Base-by-base conservation (phyloP, 2,888 invertebrate genomes). In the Brachylomia viminalis region DNA sequence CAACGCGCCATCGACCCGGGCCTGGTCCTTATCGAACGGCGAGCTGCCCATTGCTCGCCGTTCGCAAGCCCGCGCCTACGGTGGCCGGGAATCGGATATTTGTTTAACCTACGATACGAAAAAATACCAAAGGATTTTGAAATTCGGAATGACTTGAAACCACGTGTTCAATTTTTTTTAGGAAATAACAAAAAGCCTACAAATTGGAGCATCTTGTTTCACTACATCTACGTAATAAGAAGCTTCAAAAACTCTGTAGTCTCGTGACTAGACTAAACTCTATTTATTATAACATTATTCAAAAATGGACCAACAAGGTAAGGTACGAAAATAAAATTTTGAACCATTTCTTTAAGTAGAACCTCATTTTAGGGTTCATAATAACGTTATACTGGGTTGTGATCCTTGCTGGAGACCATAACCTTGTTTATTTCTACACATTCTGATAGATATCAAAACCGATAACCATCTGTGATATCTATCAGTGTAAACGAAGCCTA, bases 351-450 rank as follows among this genome's bases (percentile, higher is more conserved):
- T n/a, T 7, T 42, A 42, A n/a, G 23, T 11, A 49, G 15, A 3
- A 67, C 17, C n/a, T 30, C 13, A 54, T 23, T 72, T 52, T 38
- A 70, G 23, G 30, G 72, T 52, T 70, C 23, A 52, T 42, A 17
- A 38, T 7, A 17, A 7, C 38, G 15, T 38, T 69, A 27, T 15
- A 27, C 23, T 17, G 23, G 17, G n/a, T 20, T 45, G 3, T 27
- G 1, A 13, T 49, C 13, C n/a, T 13, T 7, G 15, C n/a, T 33
- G 2, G 20, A 17, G 42, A 27, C 11, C 23, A 45, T 13, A 68
- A 47, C 17, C 10, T 47, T 5, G 13, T 10, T 69, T 38, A 70
- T 20, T 27, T 38, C 13, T 10, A 47, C n/a, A 70, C 5, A 45
- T 68, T 20, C 38, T 38, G 38, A 38, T 38, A 38, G 38, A 38